phyloP scores from a whole-genome alignment of 2,797 vertebrate genomes.

The Thalassophryne amazonica region DNA sequence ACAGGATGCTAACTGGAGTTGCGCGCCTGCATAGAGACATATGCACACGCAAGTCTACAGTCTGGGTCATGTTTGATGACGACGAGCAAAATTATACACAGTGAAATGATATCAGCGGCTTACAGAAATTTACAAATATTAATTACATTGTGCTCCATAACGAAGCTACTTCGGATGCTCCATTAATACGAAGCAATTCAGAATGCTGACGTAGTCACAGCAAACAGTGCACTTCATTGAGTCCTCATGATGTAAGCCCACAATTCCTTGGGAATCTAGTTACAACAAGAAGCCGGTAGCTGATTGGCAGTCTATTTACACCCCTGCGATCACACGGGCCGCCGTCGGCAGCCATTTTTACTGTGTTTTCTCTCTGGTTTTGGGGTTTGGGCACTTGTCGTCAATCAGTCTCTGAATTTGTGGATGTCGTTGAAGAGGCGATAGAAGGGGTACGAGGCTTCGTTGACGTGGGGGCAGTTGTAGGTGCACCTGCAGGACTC shows the following conservation, averaged over 20 bases:
- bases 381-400: conserved; percentile 23
- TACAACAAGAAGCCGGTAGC: conserved; percentile 77
- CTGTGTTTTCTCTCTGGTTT: conserved; percentile 21
- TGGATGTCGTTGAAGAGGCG: conserved; percentile 98
- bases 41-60: conserved; percentile 77
- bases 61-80: conserved; percentile 72
- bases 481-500: conserved; percentile 97
- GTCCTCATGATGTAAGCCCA: conserved; percentile 77
- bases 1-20: conserved; percentile 71
- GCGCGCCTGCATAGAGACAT: conserved; percentile 72
- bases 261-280: conserved; percentile 85
- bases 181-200: conserved; percentile 93
- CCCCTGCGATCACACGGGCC: conserved; percentile 58
- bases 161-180: conserved; percentile 93
- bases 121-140: conserved; percentile 75
- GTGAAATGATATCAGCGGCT: conserved; percentile 74
- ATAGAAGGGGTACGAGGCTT: conserved; percentile 92
- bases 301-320: conserved; percentile 72
- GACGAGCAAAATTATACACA: conserved; percentile 81
- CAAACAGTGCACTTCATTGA: conserved; percentile 88
- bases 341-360: conserved; percentile 58
- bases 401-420: conserved; percentile 93
- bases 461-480: conserved; percentile 89
- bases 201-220: conserved; percentile 82
- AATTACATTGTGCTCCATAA: conserved; percentile 94